Evolutionary conservation across 2,888 invertebrate species (phyloP).

Genomic region (Acheta domesticus): DNA sequence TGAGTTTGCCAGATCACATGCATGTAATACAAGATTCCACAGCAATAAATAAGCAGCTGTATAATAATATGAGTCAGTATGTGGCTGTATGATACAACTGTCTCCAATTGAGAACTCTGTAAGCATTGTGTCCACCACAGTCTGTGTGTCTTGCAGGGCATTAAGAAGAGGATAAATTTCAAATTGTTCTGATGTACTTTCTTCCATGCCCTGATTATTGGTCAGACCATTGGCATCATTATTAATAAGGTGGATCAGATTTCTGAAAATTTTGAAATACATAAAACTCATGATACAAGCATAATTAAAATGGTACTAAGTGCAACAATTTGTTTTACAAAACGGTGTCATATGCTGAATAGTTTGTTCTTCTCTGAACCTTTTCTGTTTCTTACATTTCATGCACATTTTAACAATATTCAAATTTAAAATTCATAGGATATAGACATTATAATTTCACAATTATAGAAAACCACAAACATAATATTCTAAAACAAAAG

Average conservation of each 20-base stretch:
- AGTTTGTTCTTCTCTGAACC: too few species aligned
- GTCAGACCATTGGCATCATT: background rate
- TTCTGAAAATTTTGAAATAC: background rate
- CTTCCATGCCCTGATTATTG: background rate
- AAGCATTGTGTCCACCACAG: conserved; percentile 54
- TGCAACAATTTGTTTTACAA: too few species aligned
- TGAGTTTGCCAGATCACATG: conserved; percentile 63
- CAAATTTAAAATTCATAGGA: too few species aligned
- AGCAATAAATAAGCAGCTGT: conserved; percentile 68
- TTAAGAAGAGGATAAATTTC: background rate
- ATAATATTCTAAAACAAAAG: too few species aligned
- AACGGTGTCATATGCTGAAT: too few species aligned
- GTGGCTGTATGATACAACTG: conserved; percentile 56
- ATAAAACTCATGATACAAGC: too few species aligned
- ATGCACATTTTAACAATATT: too few species aligned
- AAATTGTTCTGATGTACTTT: background rate
- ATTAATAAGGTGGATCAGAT: background rate
- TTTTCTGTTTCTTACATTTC: too few species aligned
- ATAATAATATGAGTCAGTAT: conserved; percentile 58
- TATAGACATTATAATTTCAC: too few species aligned
- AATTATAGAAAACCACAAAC: too few species aligned
- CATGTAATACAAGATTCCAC: conserved; percentile 64
- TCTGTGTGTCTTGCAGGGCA: conserved; percentile 44
- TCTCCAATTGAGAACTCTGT: conserved; percentile 52
- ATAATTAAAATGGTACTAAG: too few species aligned